Evolutionary conservation across 23 tunicate genomes (phyloP).

Genomic region (Diplosoma virens): DNA sequence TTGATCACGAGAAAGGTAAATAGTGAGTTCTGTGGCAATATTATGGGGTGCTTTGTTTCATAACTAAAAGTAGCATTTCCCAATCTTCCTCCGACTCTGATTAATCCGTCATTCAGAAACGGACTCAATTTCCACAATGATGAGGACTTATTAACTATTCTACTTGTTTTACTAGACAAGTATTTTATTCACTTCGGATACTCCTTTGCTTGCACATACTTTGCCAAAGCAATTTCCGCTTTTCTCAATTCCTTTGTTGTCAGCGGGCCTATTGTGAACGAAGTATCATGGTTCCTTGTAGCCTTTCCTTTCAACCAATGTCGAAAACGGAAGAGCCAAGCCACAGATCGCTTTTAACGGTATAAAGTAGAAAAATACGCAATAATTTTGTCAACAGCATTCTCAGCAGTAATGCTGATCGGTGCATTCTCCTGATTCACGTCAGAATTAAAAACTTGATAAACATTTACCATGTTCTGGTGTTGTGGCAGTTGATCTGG

Average conservation of each 20-base stretch:
- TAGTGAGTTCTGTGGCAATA: neutral
- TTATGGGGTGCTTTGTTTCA: neutral
- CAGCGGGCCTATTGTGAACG: neutral
- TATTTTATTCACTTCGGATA: too few species aligned
- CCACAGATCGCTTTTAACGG: constrained; percentile 1
- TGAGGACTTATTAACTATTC: neutral
- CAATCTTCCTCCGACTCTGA: constrained; percentile 11
- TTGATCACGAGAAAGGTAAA: neutral
- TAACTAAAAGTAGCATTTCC: neutral
- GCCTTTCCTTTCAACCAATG: neutral
- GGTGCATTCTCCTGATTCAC: too few species aligned
- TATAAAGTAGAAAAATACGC: constrained; percentile 9
- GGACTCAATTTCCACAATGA: constrained; percentile 6
- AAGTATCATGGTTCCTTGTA: neutral
- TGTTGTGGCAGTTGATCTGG: too few species aligned
- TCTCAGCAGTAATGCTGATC: too few species aligned
- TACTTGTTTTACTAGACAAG: too few species aligned
- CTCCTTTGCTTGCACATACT: neutral
- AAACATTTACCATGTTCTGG: too few species aligned
- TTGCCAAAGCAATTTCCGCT: neutral
- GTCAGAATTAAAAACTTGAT: neutral
- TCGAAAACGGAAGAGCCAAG: neutral
- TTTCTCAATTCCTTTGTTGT: neutral
- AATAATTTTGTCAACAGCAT: neutral
- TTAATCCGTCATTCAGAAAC: neutral